Base-by-base conservation (phyloP, 2,797 vertebrate genomes). In the Ispidina lecontei region DNA sequence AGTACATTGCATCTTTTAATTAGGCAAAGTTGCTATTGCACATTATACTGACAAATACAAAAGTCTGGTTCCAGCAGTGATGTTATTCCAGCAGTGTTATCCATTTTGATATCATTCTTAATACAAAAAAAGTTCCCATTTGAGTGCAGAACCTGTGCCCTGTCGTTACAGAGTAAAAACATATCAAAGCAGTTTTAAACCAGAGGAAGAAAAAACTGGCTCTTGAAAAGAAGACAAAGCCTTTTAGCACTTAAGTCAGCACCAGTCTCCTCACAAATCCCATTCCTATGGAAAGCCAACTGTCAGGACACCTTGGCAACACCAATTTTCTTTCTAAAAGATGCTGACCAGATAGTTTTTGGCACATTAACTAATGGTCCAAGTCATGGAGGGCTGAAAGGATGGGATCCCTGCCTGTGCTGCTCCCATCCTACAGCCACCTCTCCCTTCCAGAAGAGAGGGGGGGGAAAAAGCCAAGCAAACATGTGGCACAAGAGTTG, bases 21-120 rank as follows among this genome's bases (percentile, higher is more conserved):
- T 37, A 88, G 87, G 64, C 89, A 83, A 92, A 87, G 84, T 74
- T 83, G 85, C 91, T 96, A 98, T 98, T 98, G 97, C 98, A 98
- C 97, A 80, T 95, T 76, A 96, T 73, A 92, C 59, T 77, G 59
- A 83, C 76, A 92, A 94, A 95, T 79, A 91, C 91, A 91, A 73
- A 73, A 73, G 76, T 83, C 62, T 71, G 16, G 16, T 86, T 86
- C 91, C 94, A 86, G 88, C 63, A 91, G 47, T 49, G 25, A 49
- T 87, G 44, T 90, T 82, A 90, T 81, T 91, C 79, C 95, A 96
- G 95, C 93, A 92, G 81, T 64, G 86, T 76, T 90, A 87, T 15
- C 91, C 49, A 58, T 28, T 85, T 58, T 87, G 72, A 43, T 55
- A 91, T 21, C 73, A 74, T 0, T 49, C 49, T 85, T 21, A 22